phyloP scores from a whole-genome alignment of 1,140 invertebrate genomes.

The Sminthurinus signatus region DNA sequence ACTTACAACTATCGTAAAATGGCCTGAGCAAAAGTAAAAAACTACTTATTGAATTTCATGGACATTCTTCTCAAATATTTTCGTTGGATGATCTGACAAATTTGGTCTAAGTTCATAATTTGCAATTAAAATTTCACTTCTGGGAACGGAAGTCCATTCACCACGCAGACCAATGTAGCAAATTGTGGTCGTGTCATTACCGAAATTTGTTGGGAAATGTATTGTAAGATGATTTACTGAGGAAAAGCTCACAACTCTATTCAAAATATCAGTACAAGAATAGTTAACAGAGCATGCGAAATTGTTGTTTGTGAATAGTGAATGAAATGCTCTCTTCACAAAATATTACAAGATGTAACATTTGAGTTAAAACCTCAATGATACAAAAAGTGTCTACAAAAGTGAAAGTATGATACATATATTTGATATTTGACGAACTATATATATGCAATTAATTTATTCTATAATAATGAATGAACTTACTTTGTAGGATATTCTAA shows the following conservation, averaged over 20 bases:
- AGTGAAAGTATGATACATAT: no score
- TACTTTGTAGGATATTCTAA: slow-evolving; percentile 87
- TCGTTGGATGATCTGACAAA: slow-evolving; percentile 72
- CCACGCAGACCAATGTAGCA: slow-evolving; percentile 94
- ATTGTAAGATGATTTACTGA: slow-evolving; percentile 78
- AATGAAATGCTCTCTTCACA: no score
- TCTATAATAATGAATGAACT: slow-evolving; percentile 34
- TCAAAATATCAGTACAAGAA: no score
- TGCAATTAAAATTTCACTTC: slow-evolving; percentile 82
- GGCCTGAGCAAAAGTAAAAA: no score
- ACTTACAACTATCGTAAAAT: no score
- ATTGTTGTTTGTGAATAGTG: no score
- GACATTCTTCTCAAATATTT: slow-evolving; percentile 56
- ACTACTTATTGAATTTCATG: slow-evolving; percentile 56
- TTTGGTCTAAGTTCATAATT: slow-evolving; percentile 81
- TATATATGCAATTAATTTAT: no score
- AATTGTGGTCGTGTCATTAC: slow-evolving; percentile 72
- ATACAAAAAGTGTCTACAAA: no score
- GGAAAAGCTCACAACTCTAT: slow-evolving; percentile 81
- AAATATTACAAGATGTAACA: no score
- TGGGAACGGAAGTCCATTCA: slow-evolving; percentile 74
- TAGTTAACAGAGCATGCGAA: no score
- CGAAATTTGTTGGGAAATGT: slow-evolving; percentile 82
- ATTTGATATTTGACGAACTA: no score
- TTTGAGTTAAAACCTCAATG: no score